phyloP scores from a whole-genome alignment of 2,113 vertebrate genomes.

The Ailurus styani region DNA sequence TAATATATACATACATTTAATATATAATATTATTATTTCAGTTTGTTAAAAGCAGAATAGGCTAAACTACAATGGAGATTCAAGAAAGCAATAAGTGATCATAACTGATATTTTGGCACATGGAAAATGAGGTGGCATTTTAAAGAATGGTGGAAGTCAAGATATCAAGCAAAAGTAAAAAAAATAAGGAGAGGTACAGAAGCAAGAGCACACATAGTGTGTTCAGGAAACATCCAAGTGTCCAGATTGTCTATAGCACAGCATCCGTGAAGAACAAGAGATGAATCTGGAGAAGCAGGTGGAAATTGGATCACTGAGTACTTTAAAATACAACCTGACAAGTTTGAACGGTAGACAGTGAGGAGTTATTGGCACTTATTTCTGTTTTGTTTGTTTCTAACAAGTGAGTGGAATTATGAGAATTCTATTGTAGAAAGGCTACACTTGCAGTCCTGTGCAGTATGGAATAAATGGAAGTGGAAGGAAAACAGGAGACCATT shows the following conservation, averaged over 20 bases:
- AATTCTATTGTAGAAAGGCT: neutral
- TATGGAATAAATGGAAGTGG: neutral
- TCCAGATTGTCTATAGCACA: neutral
- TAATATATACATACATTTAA: neutral
- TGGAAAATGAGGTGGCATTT: neutral
- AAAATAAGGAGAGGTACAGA: neutral
- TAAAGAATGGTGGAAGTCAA: neutral
- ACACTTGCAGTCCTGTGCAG: neutral
- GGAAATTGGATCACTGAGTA: neutral
- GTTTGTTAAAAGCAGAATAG: neutral
- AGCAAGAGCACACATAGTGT: neutral
- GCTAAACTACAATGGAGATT: neutral
- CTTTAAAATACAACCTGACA: neutral
- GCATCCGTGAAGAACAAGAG: neutral
- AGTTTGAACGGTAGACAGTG: neutral
- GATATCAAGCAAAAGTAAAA: neutral
- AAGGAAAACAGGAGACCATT: neutral
- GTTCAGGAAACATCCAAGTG: neutral
- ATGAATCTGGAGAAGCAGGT: neutral
- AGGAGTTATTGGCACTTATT: neutral
- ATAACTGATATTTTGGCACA: neutral
- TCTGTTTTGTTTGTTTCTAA: neutral
- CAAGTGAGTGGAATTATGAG: neutral
- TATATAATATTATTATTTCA: neutral
- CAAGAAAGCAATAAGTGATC: neutral